These are phyloP conservation scores for Tanaodytes sp. DNA, from an alignment of 2,888 invertebrate genomes.

Conservation along the genomic window DNA sequence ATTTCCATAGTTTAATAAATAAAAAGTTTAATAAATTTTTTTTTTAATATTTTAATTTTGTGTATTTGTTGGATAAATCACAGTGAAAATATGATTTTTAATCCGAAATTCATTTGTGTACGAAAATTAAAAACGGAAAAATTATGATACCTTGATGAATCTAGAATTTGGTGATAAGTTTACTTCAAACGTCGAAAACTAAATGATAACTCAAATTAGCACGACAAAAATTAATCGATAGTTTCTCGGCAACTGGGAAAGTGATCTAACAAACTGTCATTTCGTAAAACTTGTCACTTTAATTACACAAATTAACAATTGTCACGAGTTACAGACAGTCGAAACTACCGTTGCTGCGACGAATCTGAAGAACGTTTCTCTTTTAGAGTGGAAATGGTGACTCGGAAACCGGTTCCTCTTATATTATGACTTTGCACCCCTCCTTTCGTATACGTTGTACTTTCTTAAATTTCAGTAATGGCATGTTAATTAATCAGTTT, in stretches of 20 bases:
- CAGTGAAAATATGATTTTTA: too few relatives aligned
- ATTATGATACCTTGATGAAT: too few relatives aligned
- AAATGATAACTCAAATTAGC: too few relatives aligned
- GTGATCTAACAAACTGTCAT: constrained; percentile 35
- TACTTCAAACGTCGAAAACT: too few relatives aligned
- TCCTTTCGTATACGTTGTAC: constrained; percentile 45
- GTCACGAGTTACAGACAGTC: constrained; percentile 37
- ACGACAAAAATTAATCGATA: too few relatives aligned
- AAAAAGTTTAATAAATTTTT: too few relatives aligned
- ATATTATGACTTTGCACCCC: constrained; percentile 50
- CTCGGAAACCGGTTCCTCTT: constrained; percentile 57
- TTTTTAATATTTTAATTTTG: too few relatives aligned
- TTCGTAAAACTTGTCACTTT: constrained; percentile 39
- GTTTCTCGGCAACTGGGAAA: neutral
- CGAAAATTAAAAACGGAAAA: too few relatives aligned
- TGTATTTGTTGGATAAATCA: too few relatives aligned
- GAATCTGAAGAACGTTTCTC: constrained; percentile 57
- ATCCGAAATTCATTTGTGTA: too few relatives aligned
- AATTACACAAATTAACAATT: constrained; percentile 40
- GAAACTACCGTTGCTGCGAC: constrained; percentile 51
- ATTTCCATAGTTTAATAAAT: too few relatives aligned
- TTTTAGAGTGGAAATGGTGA: constrained; percentile 53
- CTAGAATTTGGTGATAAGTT: too few relatives aligned
- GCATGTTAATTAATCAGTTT: constrained; percentile 45
- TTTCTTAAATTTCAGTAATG: constrained; percentile 50